Base-by-base conservation (phyloP, 2,797 vertebrate genomes). In the Leuciscus waleckii region DNA sequence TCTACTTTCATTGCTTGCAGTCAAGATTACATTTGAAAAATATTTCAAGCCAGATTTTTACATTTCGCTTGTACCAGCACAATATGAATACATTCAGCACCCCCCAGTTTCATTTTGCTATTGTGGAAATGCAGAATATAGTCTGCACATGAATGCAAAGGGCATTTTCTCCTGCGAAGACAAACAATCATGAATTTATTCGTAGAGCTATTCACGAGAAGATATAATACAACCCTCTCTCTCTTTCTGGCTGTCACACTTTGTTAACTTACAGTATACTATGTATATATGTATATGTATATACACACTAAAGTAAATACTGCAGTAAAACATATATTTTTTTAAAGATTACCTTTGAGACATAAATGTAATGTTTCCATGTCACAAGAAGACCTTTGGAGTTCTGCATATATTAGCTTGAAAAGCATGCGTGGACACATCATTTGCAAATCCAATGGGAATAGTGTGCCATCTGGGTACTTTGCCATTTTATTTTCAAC, bases 11-110 rank as follows among this genome's bases (percentile, higher is more conserved):
- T 58, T 41, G 73, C 82, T 77, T 2, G 19, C 35, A 74, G 77
- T 61, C 39, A 80, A 80, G 76, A 80, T 84, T 74, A 43, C 37
- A 79, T 80, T 78, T 65, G 76, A 74, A 71, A 83, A 79, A 85
- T 65, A 73, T 85, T 85, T 79, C 68, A 63, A 74, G 58, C 29
- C 76, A 80, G 67, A 73, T 74, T 80, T 80, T 74, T 73, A 69
- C 26, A 85, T 80, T 80, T 80, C 0, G 26, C 51, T 79, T 49
- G 14, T 61, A 84, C 41, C 56, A 69, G 21, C 29, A 70, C 41
- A 80, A 74, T 46, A 80, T 80, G 68, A 80, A 79, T 80, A 74
- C 56, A 51, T 79, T 79, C 56, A 79, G 39, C 67, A 49, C 13
- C 67, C 46, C 75, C 8, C 51, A 23, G 56, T 80, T 85, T 74